Conservation (phyloP, 2,888 invertebrate genomes). For the Ochlodes sylvanus region DNA sequence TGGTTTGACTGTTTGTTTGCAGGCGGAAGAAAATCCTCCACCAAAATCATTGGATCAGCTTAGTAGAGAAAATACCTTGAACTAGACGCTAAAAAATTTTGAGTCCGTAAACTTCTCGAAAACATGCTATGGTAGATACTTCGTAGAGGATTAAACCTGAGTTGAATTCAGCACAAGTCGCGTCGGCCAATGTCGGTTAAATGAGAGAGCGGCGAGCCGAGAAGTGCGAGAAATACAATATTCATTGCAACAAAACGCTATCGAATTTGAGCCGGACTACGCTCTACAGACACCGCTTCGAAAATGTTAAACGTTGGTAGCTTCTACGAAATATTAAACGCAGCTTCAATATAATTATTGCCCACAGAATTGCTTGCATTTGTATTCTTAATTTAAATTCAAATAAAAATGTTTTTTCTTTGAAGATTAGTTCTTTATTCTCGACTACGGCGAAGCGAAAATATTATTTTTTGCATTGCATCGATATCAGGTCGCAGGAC, state of each 20-base stretch:
- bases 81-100: too few species aligned
- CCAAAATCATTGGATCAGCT: too few species aligned
- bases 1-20: too few species aligned
- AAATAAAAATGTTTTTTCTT: too few species aligned
- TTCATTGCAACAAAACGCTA: slow-evolving; percentile 32
- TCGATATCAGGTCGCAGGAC: too few species aligned
- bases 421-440: too few species aligned
- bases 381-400: too few species aligned
- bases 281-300: slow-evolving; percentile 2
- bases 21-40: too few species aligned
- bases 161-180: slow-evolving; percentile 26
- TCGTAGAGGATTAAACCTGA: not conserved
- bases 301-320: slow-evolving; percentile 16
- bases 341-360: not conserved
- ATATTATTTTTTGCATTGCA: too few species aligned
- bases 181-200: slow-evolving; percentile 15
- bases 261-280: slow-evolving; percentile 21
- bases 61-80: too few species aligned
- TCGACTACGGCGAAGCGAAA: too few species aligned
- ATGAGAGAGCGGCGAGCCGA: slow-evolving; percentile 18
- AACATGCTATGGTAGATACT: not conserved
- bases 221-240: slow-evolving; percentile 26
- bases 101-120: too few species aligned
- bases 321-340: slow-evolving; percentile 11
- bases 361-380: not conserved